Base-by-base conservation (phyloP, 2,113 vertebrate genomes). In the Sturnus vulgaris region DNA sequence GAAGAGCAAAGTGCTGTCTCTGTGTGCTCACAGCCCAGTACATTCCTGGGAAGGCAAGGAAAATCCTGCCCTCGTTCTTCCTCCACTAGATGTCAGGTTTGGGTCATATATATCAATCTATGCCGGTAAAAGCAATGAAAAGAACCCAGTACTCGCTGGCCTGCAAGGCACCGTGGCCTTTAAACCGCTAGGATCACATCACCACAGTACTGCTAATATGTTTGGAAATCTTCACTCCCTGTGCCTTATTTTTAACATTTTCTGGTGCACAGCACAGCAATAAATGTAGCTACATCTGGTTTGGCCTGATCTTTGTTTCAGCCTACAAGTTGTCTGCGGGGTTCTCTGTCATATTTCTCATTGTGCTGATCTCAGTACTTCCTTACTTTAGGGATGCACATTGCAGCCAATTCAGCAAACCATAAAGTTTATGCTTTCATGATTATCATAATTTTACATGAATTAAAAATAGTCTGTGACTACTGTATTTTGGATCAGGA, bases 41-140 rank as follows among this genome's bases (percentile, higher is more conserved):
- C 18, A 27, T 55, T 47, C 49, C 20, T 4, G 37, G 27, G 10
- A 78, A 52, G 17, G 11, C 8, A 82, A 15, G 12, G 23, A 40
- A 81, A 90, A 55, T 1, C 44, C 66, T 60, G 25, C 6, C 5
- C 35, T 65, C 12, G 0, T 47, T 77, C 47, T 78, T 39, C 24
- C 16, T 84, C 97, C 97, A 6, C 95, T 96, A 97, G 97, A 87
- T 97, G 97, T 96, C 97, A 95, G 87, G 31, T 93, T 96, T 88
- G 91, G 64, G 88, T 86, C 81, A 63, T 7, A 18, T 27, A 96
- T 94, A 47, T 46, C 70, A 24, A 31, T 39, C 24, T 21, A 1
- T 7, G 23, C 6, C 16, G 18, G 14, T 30, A 33, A 59, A 52
- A 56, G 13, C 11, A 25, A 18, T 5, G 23, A 39, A 50, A 63